Evolutionary conservation across 2,113 vertebrate genomes (phyloP).

Genomic region (Thalassoma bifasciatum): DNA sequence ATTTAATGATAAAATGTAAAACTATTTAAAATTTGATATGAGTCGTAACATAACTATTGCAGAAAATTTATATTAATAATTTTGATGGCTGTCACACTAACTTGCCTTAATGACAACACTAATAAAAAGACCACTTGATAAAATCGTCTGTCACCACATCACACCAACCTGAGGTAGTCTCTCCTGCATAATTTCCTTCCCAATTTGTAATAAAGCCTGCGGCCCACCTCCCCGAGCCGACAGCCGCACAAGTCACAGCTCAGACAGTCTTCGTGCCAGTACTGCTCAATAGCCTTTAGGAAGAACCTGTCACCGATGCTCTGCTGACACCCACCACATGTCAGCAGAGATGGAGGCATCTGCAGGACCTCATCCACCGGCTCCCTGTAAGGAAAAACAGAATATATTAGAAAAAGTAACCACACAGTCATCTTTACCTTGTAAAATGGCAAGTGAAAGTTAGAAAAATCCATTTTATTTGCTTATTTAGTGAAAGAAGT

Average conservation of each 20-base stretch:
- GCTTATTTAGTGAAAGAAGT: too few relatives aligned
- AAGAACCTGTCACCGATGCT: constrained; percentile 98
- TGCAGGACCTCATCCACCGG: constrained; percentile 98
- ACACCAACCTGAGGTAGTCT: constrained; percentile 94
- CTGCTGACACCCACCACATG: constrained; percentile 97
- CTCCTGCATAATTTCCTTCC: constrained; percentile 96
- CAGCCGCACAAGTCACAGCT: constrained; percentile 98
- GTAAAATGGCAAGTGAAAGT: too few relatives aligned
- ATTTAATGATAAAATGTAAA: too few relatives aligned
- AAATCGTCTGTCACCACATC: constrained; percentile 3
- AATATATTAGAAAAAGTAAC: background rate
- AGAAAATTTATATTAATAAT: background rate
- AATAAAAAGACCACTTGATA: background rate
- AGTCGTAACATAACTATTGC: too few relatives aligned
- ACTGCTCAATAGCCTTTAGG: constrained; percentile 98
- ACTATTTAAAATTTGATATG: too few relatives aligned
- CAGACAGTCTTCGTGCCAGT: constrained; percentile 99
- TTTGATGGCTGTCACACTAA: background rate
- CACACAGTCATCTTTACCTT: background rate
- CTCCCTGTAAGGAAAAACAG: constrained; percentile 82
- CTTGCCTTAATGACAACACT: background rate
- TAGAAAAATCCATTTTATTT: too few relatives aligned
- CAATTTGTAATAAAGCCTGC: constrained; percentile 96
- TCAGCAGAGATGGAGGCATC: constrained; percentile 95
- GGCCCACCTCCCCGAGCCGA: constrained; percentile 94